A percentile compares a stretch with the other conserved stretches of the same genome.
These are phyloP conservation scores for Okapia johnstoni DNA, from an alignment of 2,113 vertebrate genomes.

Conservation along the genomic window DNA sequence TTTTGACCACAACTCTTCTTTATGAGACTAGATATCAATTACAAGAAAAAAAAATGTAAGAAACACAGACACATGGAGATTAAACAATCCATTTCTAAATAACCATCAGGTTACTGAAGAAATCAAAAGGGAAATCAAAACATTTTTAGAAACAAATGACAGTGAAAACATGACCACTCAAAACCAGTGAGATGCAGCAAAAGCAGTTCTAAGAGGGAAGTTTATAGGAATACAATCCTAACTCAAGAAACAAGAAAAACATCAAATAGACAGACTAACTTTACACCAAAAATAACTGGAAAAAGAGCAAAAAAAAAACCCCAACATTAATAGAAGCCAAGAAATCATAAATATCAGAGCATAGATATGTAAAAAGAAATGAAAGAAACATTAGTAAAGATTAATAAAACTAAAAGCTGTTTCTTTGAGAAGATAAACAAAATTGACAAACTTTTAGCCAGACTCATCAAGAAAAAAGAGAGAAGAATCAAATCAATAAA, in stretches of 20 bases:
- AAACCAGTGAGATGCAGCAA: not conserved
- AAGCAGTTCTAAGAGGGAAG: not conserved
- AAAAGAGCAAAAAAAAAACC: fast-evolving
- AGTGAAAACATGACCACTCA: not conserved
- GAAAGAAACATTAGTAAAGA: not conserved
- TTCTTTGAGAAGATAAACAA: not conserved
- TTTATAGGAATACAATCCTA: not conserved
- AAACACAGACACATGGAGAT: not conserved
- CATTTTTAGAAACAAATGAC: not conserved
- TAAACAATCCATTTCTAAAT: not conserved
- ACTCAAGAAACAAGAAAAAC: not conserved
- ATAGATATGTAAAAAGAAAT: not conserved
- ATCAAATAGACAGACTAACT: not conserved
- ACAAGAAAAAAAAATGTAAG: not conserved
- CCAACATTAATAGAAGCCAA: not conserved
- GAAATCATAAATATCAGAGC: not conserved
- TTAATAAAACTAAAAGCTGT: not conserved
- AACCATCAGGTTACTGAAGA: not conserved
- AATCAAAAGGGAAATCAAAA: not conserved
- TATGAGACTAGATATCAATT: not conserved
- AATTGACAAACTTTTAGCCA: not conserved
- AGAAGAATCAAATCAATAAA: not conserved
- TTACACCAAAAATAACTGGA: not conserved
- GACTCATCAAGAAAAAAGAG: not conserved
- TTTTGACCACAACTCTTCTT: not conserved